These are phyloP conservation scores for Phenacoccus solenopsis DNA, from an alignment of 1,140 invertebrate genomes.

Conservation along the genomic window DNA sequence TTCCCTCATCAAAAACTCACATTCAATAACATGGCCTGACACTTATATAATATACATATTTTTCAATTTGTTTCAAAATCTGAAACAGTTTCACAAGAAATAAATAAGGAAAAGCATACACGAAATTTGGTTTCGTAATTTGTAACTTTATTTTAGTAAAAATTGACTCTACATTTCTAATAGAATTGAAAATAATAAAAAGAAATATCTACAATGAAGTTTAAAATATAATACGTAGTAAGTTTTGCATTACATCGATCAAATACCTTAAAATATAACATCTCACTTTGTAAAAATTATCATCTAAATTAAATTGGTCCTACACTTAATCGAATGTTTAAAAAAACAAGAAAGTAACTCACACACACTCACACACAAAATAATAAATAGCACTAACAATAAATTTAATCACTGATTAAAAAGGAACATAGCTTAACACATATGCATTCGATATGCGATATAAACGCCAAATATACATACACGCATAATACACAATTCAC, in stretches of 20 bases:
- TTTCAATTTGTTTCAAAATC: too few relatives aligned
- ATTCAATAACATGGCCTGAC: too few relatives aligned
- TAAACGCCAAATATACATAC: background rate
- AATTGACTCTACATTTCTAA: constrained; percentile 7
- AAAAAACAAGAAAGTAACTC: too few relatives aligned
- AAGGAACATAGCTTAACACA: background rate
- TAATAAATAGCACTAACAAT: background rate
- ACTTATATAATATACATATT: too few relatives aligned
- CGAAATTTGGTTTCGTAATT: background rate
- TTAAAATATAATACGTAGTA: background rate
- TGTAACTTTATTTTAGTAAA: background rate
- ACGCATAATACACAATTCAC: background rate
- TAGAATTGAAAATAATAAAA: constrained; percentile 5
- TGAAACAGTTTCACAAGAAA: too few relatives aligned
- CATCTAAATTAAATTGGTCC: constrained; percentile 9
- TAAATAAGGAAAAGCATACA: background rate
- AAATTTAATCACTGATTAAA: constrained; percentile 10
- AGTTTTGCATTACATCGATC: background rate
- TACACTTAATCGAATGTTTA: constrained; percentile 1
- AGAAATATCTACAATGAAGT: background rate
- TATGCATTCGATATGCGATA: background rate
- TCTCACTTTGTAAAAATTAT: constrained; percentile 14
- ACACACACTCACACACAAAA: too few relatives aligned
- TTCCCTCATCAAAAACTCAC: too few relatives aligned
- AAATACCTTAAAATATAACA: background rate